Evolutionary conservation across 2,888 invertebrate genomes (phyloP).

Genomic region (Hypomecis atomaria): DNA sequence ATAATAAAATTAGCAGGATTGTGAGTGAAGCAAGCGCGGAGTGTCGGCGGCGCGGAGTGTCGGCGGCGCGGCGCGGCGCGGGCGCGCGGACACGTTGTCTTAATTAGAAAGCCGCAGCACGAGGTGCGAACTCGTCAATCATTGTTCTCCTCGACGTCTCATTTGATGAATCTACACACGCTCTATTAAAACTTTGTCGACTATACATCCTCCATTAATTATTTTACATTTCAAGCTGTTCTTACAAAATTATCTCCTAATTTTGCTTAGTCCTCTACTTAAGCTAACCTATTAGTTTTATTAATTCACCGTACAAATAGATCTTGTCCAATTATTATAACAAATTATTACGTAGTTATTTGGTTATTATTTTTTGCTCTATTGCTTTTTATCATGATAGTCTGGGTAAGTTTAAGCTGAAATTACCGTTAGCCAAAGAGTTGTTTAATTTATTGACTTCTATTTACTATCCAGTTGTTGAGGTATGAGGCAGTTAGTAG

Average conservation of each 20-base stretch:
- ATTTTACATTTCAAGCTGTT: slow-evolving; percentile 20
- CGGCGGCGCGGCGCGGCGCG: slow-evolving; percentile 29
- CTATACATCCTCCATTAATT: slow-evolving; percentile 62
- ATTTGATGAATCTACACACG: slow-evolving; percentile 71
- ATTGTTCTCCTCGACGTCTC: slow-evolving; percentile 72
- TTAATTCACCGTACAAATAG: not conserved
- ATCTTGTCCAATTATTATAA: not conserved
- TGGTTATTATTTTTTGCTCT: not conserved
- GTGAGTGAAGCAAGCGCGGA: slow-evolving; percentile 69
- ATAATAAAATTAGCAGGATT: slow-evolving; percentile 59
- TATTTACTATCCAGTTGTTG: not conserved
- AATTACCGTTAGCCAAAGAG: not conserved
- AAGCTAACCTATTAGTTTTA: too few relatives aligned
- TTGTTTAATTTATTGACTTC: not conserved
- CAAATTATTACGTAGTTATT: slow-evolving; percentile 7
- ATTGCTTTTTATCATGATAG: not conserved
- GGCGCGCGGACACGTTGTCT: slow-evolving; percentile 71
- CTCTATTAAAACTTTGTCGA: slow-evolving; percentile 65
- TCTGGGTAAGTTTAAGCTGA: not conserved
- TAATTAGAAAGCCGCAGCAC: slow-evolving; percentile 77
- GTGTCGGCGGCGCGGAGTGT: slow-evolving; percentile 59
- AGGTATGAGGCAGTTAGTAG: not conserved
- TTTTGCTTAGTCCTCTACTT: too few relatives aligned
- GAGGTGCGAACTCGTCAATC: slow-evolving; percentile 84
- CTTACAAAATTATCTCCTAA: too few relatives aligned